Base-by-base conservation (phyloP, 2,797 vertebrate species). In the Hyperoplus lanceolatus region DNA sequence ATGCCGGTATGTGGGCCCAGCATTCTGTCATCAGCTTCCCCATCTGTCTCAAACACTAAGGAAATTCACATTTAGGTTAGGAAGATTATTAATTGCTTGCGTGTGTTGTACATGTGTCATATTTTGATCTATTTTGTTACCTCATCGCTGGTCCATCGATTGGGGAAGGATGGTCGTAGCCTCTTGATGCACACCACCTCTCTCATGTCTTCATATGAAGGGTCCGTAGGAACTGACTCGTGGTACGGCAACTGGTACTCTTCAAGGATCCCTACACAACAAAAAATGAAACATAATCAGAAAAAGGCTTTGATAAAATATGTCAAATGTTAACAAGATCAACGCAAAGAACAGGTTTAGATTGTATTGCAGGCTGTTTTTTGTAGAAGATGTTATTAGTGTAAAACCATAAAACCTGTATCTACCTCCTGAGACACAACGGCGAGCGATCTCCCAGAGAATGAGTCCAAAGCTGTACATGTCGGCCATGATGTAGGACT, bases 381-480 rank as follows among this genome's bases (percentile, higher is more conserved):
- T 77, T 41, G 29, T 29, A 9, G 3, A 61, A 48, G 9, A 2
- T 46, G 45, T 73, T 50, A 38, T 5, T 39, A 63, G 48, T 36
- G 4, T 2, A 41, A 46, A 59, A 16, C 6, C 7, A 55, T 38
- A 39, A 42, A 43, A 46, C 43, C 16, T 12, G 14, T 46, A 46
- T 54, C 92, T 94, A 99, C 98, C 98, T 96, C 97, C 97, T 4
- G 98, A 99, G 62, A 99, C 95, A 71, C 98, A 98, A 88, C 98
- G 95, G 57, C 98, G 95, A 4, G 96, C 96, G 6, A 99, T 95
- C 93, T 99, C 98, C 98, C 98, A 99, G 11, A 99, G 96, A 89
- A 99, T 98, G 62, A 99, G 97, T 46, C 98, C 97, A 57, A 98
- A 99, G 86, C 98, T 99, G 93, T 99, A 99, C 96, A 99, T 98